Conservation (phyloP, 2,888 invertebrate species). For the Machimus rusticus region DNA sequence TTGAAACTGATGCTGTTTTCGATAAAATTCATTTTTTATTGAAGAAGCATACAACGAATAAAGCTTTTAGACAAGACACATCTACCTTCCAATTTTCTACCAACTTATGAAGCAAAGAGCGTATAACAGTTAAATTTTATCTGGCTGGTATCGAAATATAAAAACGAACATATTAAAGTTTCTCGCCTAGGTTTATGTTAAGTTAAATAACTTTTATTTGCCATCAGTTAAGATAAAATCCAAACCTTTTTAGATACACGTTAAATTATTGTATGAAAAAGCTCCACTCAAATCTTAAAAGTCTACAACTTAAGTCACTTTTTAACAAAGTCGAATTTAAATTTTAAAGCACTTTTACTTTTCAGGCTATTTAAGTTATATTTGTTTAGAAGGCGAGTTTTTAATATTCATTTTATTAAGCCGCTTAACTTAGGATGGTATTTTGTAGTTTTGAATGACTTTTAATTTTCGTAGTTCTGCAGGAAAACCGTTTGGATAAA, state of each 20-base stretch:
- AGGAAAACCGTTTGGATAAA: too few species aligned
- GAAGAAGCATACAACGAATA: neutral
- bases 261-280: neutral
- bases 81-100: neutral
- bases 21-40: neutral
- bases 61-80: neutral
- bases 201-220: neutral
- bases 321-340: too few species aligned
- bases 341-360: too few species aligned
- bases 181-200: neutral
- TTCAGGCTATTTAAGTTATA: too few species aligned
- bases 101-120: neutral
- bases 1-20: neutral
- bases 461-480: too few species aligned
- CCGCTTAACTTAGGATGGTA: too few species aligned
- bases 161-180: neutral
- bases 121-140: neutral
- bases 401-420: too few species aligned
- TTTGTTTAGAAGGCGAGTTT: too few species aligned
- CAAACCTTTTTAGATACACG: neutral
- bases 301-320: too few species aligned
- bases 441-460: too few species aligned
- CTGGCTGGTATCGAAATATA: neutral
- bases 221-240: neutral
- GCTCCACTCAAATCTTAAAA: too few species aligned